Percentiles rank a stretch among this genome's conserved stretches.
These are phyloP conservation scores for Ornithoptera priamus DNA, from an alignment of 2,888 invertebrate species.

Conservation along the genomic window DNA sequence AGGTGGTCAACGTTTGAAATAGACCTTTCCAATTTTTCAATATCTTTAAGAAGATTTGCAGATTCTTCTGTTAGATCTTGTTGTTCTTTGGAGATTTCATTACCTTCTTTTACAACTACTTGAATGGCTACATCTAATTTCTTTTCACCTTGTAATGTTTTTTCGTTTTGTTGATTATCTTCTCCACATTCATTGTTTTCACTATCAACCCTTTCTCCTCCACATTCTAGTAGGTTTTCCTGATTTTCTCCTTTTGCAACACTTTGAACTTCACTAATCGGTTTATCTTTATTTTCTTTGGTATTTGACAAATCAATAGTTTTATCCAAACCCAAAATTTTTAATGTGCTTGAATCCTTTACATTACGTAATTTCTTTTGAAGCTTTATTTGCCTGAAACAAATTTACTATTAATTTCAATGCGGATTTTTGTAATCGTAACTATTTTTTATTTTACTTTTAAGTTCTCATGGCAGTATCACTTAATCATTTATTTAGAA, in stretches of 20 bases:
- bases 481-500: neutral
- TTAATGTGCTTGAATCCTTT: neutral
- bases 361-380: neutral
- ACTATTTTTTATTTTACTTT: neutral
- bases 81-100: neutral
- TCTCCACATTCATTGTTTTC: neutral
- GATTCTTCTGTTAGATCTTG: neutral
- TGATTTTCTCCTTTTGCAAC: neutral
- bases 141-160: neutral
- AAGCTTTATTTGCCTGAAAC: conserved; percentile 21
- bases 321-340: neutral
- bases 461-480: neutral
- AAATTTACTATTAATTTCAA: neutral
- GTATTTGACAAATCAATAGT: neutral
- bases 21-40: conserved; percentile 6
- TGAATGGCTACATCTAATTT: neutral
- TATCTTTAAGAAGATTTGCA: conserved; percentile 3
- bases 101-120: neutral
- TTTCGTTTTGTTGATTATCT: neutral
- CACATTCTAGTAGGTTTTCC: neutral
- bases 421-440: too few species aligned
- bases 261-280: neutral
- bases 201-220: neutral
- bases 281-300: neutral
- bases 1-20: neutral